Conservation (phyloP, 2,888 invertebrate species). For the Nemapogon koenigi region DNA sequence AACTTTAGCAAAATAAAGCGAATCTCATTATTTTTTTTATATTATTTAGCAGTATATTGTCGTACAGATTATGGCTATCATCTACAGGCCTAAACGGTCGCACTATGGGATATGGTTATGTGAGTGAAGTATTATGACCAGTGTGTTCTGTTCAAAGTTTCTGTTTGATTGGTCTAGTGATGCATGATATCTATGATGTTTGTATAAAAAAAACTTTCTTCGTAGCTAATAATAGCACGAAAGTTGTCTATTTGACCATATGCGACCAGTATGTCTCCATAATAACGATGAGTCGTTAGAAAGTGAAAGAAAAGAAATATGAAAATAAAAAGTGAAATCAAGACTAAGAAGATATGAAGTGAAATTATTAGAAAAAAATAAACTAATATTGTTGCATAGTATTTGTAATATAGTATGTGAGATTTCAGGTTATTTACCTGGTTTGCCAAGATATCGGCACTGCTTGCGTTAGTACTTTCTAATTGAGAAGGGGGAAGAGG, state of each 20-base stretch:
- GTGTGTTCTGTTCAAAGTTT: constrained; percentile 33
- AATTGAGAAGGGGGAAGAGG: constrained; percentile 86
- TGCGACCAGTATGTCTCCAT: constrained; percentile 46
- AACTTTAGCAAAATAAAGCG: no score
- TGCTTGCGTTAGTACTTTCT: constrained; percentile 81
- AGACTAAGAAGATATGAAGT: constrained; percentile 53
- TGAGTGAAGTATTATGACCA: constrained; percentile 57
- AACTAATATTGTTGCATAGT: constrained; percentile 54
- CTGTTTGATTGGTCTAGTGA: constrained; percentile 50
- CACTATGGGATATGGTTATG: constrained; percentile 35
- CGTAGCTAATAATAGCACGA: constrained; percentile 5
- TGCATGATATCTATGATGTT: constrained; percentile 52
- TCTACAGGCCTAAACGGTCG: constrained; percentile 48
- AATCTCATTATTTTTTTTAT: no score
- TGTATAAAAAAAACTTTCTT: constrained; percentile 17
- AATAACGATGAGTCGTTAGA: constrained; percentile 31
- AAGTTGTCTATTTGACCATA: constrained; percentile 31
- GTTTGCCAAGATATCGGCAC: constrained; percentile 75
- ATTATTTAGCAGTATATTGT: no score
- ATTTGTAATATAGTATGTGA: constrained; percentile 57
- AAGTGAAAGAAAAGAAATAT: constrained; percentile 31
- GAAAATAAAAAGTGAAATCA: constrained; percentile 31
- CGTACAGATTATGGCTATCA: constrained; percentile 44
- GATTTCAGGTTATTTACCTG: constrained; percentile 68
- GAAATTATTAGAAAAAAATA: constrained; percentile 49